Conservation (phyloP, 2,113 vertebrate genomes). For the Proterorhinus semilunaris region DNA sequence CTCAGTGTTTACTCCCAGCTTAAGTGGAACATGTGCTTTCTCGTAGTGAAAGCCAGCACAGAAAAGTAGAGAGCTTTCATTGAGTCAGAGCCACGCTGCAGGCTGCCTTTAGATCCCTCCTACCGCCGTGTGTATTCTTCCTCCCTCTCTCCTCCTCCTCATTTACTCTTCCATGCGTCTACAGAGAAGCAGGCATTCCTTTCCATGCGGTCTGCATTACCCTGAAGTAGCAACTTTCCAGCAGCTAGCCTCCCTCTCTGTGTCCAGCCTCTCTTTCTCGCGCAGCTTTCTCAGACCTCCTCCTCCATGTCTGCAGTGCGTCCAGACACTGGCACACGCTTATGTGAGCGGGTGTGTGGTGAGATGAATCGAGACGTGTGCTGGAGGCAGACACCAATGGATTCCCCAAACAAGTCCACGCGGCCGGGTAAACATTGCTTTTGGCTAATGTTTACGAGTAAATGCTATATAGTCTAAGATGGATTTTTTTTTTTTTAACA, state of each 20-base stretch:
- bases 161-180: conserved; percentile 53
- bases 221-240: conserved; percentile 63
- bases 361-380: conserved; percentile 57
- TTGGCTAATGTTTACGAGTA: conserved; percentile 12
- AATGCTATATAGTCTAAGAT: conserved; percentile 7
- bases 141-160: conserved; percentile 47
- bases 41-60: conserved; percentile 31
- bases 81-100: conserved; percentile 73
- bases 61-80: conserved; percentile 68
- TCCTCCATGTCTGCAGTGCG: conserved; percentile 43
- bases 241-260: conserved; percentile 40
- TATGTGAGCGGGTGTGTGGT: conserved; percentile 35
- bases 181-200: conserved; percentile 67
- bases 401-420: conserved; percentile 49
- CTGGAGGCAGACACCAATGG: conserved; percentile 63
- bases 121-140: conserved; percentile 33
- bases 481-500: neutral
- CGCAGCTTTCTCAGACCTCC: conserved; percentile 62
- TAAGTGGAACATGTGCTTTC: conserved; percentile 42
- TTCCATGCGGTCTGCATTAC: conserved; percentile 60
- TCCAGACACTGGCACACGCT: conserved; percentile 52
- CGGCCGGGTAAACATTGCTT: conserved; percentile 22
- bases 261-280: conserved; percentile 5
- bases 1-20: conserved; percentile 52
- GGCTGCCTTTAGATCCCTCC: conserved; percentile 57